Conservation (phyloP, 1,140 invertebrate genomes). For the Tetramorium simillimum region DNA sequence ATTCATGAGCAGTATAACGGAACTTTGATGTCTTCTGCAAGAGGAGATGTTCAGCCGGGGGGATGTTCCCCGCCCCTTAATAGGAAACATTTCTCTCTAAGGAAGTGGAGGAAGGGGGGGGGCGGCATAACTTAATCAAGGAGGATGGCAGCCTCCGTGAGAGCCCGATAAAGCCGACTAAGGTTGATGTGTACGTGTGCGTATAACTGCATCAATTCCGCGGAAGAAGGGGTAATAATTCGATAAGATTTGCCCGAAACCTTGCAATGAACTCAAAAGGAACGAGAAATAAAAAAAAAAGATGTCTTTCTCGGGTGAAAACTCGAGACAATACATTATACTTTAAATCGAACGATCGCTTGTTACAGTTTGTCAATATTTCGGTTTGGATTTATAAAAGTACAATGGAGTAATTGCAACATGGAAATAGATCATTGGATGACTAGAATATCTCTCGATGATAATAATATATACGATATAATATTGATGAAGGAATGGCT, state of each 20-base stretch:
- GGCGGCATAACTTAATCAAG: constrained; percentile 82
- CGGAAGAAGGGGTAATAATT: constrained; percentile 72
- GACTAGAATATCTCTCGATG: not conserved
- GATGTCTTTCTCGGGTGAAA: constrained; percentile 54
- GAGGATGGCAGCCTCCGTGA: constrained; percentile 72
- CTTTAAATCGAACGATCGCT: constrained; percentile 70
- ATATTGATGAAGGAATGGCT: not conserved
- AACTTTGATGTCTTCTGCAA: constrained; percentile 79
- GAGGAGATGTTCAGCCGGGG: constrained; percentile 71
- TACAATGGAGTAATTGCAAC: not conserved
- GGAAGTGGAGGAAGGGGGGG: constrained; percentile 62
- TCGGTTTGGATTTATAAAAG: constrained; percentile 1
- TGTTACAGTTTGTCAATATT: constrained; percentile 4
- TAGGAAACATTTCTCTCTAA: constrained; percentile 81
- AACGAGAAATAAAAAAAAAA: constrained; percentile 68
- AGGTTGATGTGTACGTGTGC: constrained; percentile 58
- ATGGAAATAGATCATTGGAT: not conserved
- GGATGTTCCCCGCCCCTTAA: constrained; percentile 79
- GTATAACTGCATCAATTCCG: constrained; percentile 59
- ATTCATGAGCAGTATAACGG: constrained; percentile 75
- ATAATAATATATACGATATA: not conserved
- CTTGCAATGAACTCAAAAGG: constrained; percentile 41
- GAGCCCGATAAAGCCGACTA: constrained; percentile 72
- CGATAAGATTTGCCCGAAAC: constrained; percentile 81
- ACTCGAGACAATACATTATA: constrained; percentile 65